These are phyloP conservation scores for Synergus japonicus DNA, from an alignment of 2,888 invertebrate genomes.

Conservation along the genomic window DNA sequence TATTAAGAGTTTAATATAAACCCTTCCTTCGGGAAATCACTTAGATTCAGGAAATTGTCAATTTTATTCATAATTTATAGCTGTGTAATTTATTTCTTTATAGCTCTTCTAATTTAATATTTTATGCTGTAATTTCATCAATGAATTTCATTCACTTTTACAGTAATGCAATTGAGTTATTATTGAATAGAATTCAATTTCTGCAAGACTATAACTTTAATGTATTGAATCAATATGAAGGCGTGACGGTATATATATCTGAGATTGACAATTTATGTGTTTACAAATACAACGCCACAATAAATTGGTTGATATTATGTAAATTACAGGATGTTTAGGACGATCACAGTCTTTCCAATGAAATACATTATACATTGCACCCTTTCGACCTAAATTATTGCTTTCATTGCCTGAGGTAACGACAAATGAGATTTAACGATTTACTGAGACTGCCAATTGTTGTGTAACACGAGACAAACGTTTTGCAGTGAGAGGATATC, in stretches of 20 bases:
- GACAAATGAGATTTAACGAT: not conserved
- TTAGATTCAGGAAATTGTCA: not conserved
- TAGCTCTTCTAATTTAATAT: too few relatives aligned
- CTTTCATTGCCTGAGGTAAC: conserved; percentile 15
- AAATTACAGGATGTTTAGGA: conserved; percentile 13
- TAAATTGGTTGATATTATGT: conserved; percentile 9
- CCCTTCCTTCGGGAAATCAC: not conserved
- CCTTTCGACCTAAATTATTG: conserved; percentile 7
- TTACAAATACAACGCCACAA: conserved; percentile 11
- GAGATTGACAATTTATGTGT: not conserved
- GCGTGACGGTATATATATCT: not conserved
- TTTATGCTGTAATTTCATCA: not conserved
- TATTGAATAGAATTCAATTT: not conserved
- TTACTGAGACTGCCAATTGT: not conserved
- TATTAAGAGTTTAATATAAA: not conserved
- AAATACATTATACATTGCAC: conserved; percentile 2
- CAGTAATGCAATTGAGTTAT: not conserved
- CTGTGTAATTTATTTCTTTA: too few relatives aligned
- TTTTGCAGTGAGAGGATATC: not conserved
- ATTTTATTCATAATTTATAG: not conserved
- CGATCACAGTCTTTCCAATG: not conserved
- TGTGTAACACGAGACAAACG: not conserved
- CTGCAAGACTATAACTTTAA: not conserved
- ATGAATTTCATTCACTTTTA: not conserved
- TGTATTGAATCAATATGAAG: conserved; percentile 1